Percentiles rank a stretch among this genome's conserved stretches.
These are phyloP conservation scores for Nerophis ophidion DNA, from an alignment of 2,113 vertebrate species.

Conservation along the genomic window DNA sequence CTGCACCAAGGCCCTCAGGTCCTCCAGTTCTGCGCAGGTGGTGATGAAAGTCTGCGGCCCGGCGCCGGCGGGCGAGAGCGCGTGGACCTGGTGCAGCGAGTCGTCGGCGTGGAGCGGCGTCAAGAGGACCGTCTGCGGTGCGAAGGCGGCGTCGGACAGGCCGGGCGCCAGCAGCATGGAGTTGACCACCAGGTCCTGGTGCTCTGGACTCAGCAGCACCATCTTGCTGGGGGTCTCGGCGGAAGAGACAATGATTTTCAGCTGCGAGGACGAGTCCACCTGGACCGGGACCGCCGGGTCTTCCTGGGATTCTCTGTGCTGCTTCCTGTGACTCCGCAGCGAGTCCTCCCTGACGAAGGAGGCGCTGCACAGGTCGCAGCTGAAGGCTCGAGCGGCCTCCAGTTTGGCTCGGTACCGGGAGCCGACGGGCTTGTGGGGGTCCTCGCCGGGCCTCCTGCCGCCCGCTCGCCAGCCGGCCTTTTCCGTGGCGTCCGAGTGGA, in stretches of 20 bases:
- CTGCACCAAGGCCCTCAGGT: conserved; percentile 87
- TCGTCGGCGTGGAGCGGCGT: conserved; percentile 64
- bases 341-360: conserved; percentile 94
- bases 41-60: conserved; percentile 76
- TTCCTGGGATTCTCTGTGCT: conserved; percentile 73
- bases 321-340: conserved; percentile 89
- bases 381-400: conserved; percentile 85
- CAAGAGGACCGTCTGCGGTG: conserved; percentile 75
- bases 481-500: conserved; percentile 72
- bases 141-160: conserved; percentile 57
- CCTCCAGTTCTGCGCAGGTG: conserved; percentile 85
- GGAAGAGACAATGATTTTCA: conserved; percentile 85
- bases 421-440: conserved; percentile 60
- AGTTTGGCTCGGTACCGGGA: conserved; percentile 83
- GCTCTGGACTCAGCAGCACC: conserved; percentile 70
- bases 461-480: conserved; percentile 40
- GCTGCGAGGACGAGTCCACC: conserved; percentile 60
- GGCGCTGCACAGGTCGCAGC: conserved; percentile 82
- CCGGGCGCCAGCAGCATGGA: conserved; percentile 80
- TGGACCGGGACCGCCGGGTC: conserved; percentile 60
- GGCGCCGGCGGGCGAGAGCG: conserved; percentile 63
- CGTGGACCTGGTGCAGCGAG: conserved; percentile 67
- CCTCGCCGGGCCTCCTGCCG: conserved; percentile 36
- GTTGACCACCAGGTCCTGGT: conserved; percentile 66
- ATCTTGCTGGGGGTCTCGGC: conserved; percentile 57